These are phyloP conservation scores for Vulpes lagopus DNA, from an alignment of 2,113 vertebrate genomes.

Conservation along the genomic window DNA sequence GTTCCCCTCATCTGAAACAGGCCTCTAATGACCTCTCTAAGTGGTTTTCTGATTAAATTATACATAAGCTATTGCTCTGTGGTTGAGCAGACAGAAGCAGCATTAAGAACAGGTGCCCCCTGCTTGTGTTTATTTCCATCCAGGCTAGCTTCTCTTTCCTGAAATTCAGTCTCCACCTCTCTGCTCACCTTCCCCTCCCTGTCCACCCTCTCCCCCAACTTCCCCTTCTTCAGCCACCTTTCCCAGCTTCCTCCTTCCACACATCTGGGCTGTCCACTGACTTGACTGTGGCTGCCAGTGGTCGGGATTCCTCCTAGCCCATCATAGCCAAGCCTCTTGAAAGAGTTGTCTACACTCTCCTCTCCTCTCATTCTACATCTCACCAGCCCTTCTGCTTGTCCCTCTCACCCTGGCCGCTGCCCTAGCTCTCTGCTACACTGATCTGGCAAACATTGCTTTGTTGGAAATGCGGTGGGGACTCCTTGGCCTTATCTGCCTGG, in stretches of 20 bases:
- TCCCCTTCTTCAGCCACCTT: background rate
- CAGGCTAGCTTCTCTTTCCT: background rate
- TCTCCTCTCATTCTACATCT: background rate
- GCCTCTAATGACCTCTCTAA: background rate
- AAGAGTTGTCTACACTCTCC: constrained; percentile 48
- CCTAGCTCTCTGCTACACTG: constrained; percentile 71
- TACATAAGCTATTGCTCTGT: background rate
- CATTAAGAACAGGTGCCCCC: background rate
- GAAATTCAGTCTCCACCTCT: background rate
- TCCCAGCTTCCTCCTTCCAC: background rate
- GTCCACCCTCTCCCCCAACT: background rate
- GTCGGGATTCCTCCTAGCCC: background rate
- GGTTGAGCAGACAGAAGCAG: background rate
- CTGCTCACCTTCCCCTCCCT: background rate
- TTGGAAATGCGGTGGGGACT: constrained; percentile 62
- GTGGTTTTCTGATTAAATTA: background rate
- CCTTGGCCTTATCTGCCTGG: constrained; percentile 64
- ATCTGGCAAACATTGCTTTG: constrained; percentile 74
- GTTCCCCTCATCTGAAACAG: background rate
- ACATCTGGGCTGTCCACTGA: background rate
- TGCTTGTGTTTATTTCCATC: background rate
- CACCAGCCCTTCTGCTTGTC: background rate
- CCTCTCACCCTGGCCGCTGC: constrained; percentile 46
- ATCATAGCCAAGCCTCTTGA: background rate
- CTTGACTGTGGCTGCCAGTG: background rate